Evolutionary conservation across 2,888 invertebrate genomes (phyloP).

Genomic region (Synergus gifuensis): DNA sequence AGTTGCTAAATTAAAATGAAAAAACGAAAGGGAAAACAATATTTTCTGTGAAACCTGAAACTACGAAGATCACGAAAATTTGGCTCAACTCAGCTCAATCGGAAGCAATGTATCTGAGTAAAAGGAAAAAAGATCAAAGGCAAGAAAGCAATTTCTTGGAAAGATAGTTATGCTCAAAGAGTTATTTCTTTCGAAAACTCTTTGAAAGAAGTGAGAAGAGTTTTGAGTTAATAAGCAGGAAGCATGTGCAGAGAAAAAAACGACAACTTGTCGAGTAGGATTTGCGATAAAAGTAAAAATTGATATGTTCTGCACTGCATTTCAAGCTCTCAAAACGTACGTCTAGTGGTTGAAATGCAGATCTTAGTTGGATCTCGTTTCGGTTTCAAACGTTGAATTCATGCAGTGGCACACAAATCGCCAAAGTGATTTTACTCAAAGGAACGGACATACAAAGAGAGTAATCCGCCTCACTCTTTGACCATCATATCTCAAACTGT

Average conservation of each 20-base stretch:
- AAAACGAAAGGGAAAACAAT: too few species aligned
- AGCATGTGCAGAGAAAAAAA: constrained; percentile 5
- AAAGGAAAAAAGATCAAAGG: constrained; percentile 6
- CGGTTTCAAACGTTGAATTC: constrained; percentile 44
- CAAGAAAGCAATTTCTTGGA: constrained; percentile 4
- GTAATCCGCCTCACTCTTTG: constrained; percentile 61
- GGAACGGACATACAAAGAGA: constrained; percentile 51
- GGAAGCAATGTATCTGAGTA: not conserved
- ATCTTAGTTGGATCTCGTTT: not conserved
- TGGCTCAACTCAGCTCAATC: not conserved
- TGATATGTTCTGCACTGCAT: not conserved
- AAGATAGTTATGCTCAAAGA: not conserved
- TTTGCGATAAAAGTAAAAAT: not conserved
- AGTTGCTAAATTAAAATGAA: too few species aligned
- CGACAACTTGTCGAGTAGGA: not conserved
- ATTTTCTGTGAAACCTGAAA: too few species aligned
- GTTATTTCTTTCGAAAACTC: not conserved
- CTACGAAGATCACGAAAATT: too few species aligned
- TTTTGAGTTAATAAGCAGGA: constrained; percentile 9
- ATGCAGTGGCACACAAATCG: constrained; percentile 44
- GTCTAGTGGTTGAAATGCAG: not conserved
- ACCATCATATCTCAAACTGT: constrained; percentile 45
- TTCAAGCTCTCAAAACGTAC: not conserved
- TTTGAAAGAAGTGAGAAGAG: not conserved
- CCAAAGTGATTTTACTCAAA: constrained; percentile 60